phyloP scores from a whole-genome alignment of 2,888 invertebrate species.

The Cheiracanthium punctorium region DNA sequence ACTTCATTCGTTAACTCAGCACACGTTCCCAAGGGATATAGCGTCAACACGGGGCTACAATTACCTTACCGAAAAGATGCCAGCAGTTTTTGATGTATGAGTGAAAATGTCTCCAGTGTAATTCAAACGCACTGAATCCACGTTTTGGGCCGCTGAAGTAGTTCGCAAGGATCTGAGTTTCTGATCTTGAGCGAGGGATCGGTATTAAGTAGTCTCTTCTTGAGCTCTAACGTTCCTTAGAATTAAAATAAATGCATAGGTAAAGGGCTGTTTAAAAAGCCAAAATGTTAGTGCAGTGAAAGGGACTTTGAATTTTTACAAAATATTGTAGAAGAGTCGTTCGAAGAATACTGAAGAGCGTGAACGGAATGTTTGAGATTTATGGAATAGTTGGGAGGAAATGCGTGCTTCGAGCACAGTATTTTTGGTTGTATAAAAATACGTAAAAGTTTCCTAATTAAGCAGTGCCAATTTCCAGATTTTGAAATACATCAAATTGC shows the following conservation, averaged over 20 bases:
- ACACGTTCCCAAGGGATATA: neutral
- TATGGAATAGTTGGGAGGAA: too few relatives aligned
- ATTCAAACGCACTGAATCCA: neutral
- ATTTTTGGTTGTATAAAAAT: too few relatives aligned
- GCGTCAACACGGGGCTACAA: neutral
- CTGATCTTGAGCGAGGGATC: neutral
- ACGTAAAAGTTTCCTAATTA: too few relatives aligned
- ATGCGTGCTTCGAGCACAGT: too few relatives aligned
- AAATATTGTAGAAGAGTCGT: too few relatives aligned
- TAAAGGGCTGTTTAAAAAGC: neutral
- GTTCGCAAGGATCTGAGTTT: neutral
- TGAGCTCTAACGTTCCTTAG: neutral
- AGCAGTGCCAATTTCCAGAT: too few relatives aligned
- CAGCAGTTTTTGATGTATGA: neutral
- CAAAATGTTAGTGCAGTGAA: neutral
- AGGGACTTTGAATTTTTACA: neutral
- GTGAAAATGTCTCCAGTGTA: neutral
- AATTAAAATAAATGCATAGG: neutral
- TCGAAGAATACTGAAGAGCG: too few relatives aligned
- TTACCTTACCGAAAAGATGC: neutral
- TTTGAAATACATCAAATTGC: too few relatives aligned
- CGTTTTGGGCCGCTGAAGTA: neutral
- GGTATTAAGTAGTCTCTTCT: neutral
- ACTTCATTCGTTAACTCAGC: neutral
- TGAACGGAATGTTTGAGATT: too few relatives aligned